Base-by-base conservation (phyloP, 2,888 invertebrate genomes). In the Drosophila mulleri region DNA sequence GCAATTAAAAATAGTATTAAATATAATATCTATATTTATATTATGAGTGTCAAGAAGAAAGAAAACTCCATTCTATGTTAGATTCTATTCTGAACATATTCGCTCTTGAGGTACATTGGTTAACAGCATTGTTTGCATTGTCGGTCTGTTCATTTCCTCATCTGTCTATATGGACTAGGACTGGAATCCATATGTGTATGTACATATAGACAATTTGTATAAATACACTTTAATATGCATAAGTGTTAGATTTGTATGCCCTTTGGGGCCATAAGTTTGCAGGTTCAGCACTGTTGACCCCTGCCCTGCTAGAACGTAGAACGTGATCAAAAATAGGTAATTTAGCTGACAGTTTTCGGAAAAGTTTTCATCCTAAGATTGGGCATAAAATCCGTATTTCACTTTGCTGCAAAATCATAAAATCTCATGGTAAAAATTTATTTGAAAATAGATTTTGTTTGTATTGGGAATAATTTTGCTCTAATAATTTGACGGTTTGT, bases 401-500 rank as follows among this genome's bases (percentile, higher is more conserved):
- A 42, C 9, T 42, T 42, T 23, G 26, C n/a, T n/a, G 6, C 26
- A 11, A 29, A n/a, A n/a, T 18, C 32, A 12, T 50, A 29, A 29
- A 48, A 48, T 29, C n/a, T n/a, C 3, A n/a, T 29, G 5, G 6
- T 29, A 18, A 29, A 18, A 32, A 7, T 14, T 18, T 18, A 12
- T 37, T 37, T 37, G n/a, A 7, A 29, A 54, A n/a, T 29, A 41
- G 41, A 26, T 32, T 14, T 23, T 32, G 18, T 23, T 44, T 57
- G 20, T 6, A 32, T 44, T 20, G 35, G 8, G 5, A 35, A 20
- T 29, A n/a, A 54, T 32, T 44, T 57, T 35, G 11, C 14, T 42
- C 8, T 8, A 26, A 18, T 41, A 18, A 29, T 18, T 18, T 42
- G 44, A 44, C 42, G 39, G 26, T 47, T 37, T 67, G 50, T 61